phyloP scores from a whole-genome alignment of 2,113 vertebrate species.

The Callochromis pleurospilus region DNA sequence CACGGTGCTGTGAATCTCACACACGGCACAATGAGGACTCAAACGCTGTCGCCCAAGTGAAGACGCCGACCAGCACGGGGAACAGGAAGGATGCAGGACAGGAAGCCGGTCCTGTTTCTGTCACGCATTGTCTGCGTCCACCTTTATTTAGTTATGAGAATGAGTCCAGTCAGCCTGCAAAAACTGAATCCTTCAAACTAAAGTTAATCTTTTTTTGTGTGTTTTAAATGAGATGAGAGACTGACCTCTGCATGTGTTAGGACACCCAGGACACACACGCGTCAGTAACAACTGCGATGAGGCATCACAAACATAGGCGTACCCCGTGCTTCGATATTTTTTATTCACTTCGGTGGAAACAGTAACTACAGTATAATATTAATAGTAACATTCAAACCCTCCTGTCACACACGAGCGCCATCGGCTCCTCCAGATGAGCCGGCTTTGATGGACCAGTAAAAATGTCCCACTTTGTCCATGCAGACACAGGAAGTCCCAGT shows the following conservation, averaged over 20 bases:
- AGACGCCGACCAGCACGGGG: rapidly evolving
- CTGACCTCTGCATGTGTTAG: not conserved
- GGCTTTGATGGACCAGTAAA: slow-evolving; percentile 28
- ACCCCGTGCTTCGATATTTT: rapidly evolving
- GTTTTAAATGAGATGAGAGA: rapidly evolving
- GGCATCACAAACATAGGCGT: rapidly evolving
- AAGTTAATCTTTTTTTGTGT: not conserved
- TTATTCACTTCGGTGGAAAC: not conserved
- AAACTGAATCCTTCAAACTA: rapidly evolving
- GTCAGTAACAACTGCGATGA: rapidly evolving
- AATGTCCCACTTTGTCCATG: slow-evolving; percentile 10
- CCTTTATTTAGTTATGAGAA: not conserved
- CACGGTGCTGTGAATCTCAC: not conserved
- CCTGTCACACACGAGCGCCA: slow-evolving; percentile 20
- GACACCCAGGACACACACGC: not conserved
- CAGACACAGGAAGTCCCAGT: slow-evolving; percentile 50
- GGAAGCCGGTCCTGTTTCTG: not conserved
- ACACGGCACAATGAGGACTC: rapidly evolving
- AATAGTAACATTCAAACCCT: not conserved
- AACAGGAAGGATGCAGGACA: not conserved
- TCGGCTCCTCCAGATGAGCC: slow-evolving; percentile 26
- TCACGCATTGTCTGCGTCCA: not conserved
- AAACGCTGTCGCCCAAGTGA: not conserved
- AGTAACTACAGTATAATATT: not conserved
- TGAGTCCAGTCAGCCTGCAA: not conserved